phyloP scores from a whole-genome alignment of 2,888 invertebrate species.

The Eudemis profundana region DNA sequence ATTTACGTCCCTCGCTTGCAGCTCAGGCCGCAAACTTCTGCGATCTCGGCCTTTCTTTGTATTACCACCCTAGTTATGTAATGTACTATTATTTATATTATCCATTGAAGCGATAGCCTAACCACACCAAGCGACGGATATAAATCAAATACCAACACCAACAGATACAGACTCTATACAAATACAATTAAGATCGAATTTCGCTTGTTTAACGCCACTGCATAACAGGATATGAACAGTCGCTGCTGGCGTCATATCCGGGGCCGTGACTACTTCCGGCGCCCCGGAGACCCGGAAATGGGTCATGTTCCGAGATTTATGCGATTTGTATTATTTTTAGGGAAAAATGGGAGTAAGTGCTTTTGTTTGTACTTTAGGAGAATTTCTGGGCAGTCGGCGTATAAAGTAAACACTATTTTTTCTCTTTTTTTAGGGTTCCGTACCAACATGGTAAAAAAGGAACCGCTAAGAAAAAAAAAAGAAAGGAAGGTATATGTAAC shows the following conservation, averaged over 20 bases:
- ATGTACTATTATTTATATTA: too few relatives aligned
- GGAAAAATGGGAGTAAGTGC: constrained; percentile 4
- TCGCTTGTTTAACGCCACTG: constrained; percentile 34
- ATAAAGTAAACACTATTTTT: neutral
- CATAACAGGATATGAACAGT: constrained; percentile 66
- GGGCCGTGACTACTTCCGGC: constrained; percentile 69
- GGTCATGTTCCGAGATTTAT: constrained; percentile 42
- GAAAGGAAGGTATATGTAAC: too few relatives aligned
- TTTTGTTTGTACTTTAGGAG: neutral
- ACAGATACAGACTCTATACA: neutral
- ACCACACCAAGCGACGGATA: neutral
- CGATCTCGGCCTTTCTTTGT: too few relatives aligned
- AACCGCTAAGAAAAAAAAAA: too few relatives aligned
- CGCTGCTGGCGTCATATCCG: constrained; percentile 73
- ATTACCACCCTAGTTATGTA: too few relatives aligned
- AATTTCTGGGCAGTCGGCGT: neutral
- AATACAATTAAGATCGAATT: neutral
- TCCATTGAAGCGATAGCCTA: constrained; percentile 1
- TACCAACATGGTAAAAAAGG: too few relatives aligned
- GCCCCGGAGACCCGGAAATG: constrained; percentile 53
- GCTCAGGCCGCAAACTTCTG: too few relatives aligned
- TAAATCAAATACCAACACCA: neutral
- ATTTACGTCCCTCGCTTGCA: too few relatives aligned
- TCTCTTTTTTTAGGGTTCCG: too few relatives aligned
- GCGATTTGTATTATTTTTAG: constrained; percentile 39